Conservation (phyloP, 2,888 invertebrate genomes). For the Xestia ashworthii region DNA sequence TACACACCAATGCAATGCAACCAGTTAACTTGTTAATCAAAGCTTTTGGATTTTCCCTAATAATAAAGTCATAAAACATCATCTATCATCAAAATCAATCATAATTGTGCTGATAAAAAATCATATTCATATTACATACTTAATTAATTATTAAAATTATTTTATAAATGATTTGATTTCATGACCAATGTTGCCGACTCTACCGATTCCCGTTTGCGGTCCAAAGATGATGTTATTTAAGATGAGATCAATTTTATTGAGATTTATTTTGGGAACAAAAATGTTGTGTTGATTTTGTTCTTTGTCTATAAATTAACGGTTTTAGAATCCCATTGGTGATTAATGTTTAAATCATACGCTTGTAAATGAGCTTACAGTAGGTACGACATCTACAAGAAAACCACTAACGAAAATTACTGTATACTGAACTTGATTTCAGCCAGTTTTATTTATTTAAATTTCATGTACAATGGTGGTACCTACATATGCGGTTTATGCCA, state of each 20-base stretch:
- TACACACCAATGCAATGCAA: not conserved
- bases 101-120: not conserved
- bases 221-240: conserved; percentile 87
- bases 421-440: too few species aligned
- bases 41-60: not conserved
- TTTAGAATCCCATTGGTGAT: conserved; percentile 74
- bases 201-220: conserved; percentile 75
- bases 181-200: conserved; percentile 71
- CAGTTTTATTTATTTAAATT: too few species aligned
- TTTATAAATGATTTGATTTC: not conserved
- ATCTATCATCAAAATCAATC: not conserved
- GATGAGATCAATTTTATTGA: conserved; percentile 89
- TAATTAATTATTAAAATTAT: not conserved
- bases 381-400: not conserved
- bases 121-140: not conserved
- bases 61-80: not conserved
- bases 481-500: too few species aligned
- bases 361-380: not conserved
- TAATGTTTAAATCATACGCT: conserved; percentile 71
- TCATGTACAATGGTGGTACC: too few species aligned
- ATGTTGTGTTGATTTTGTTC: conserved; percentile 79
- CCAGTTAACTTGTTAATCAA: not conserved
- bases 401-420: not conserved
- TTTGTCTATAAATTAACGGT: conserved; percentile 82
- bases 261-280: conserved; percentile 87